A percentile compares a stretch with the other conserved stretches of the same genome.
These are phyloP conservation scores for Melanerpes aurifrons DNA, from an alignment of 2,113 vertebrate species.

Conservation along the genomic window DNA sequence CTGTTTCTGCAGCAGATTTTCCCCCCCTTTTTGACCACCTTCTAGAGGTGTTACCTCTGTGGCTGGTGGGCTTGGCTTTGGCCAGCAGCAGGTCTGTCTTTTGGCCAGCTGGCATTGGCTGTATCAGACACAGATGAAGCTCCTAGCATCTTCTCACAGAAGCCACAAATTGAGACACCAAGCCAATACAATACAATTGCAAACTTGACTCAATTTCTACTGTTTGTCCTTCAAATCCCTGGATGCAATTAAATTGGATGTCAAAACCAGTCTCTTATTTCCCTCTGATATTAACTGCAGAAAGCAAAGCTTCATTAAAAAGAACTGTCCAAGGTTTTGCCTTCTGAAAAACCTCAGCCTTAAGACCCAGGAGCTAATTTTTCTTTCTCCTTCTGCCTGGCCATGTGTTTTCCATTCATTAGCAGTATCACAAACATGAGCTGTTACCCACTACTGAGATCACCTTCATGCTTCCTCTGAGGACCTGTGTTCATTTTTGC, in stretches of 20 bases:
- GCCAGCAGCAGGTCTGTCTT: neutral
- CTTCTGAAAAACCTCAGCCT: neutral
- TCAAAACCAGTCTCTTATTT: neutral
- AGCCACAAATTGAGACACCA: neutral
- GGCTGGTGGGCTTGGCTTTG: neutral
- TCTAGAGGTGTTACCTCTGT: neutral
- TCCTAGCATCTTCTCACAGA: neutral
- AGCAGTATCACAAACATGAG: neutral
- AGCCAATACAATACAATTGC: neutral
- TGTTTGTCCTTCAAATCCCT: neutral
- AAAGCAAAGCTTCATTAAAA: conserved; percentile 37
- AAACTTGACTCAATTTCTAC: neutral
- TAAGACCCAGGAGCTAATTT: neutral
- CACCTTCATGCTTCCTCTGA: neutral
- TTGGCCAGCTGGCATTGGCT: neutral
- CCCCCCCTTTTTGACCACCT: accelerated
- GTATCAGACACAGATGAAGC: neutral
- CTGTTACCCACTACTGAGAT: neutral
- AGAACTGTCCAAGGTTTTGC: neutral
- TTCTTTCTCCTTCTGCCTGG: neutral
- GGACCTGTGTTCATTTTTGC: neutral
- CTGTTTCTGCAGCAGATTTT: neutral
- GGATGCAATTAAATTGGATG: neutral
- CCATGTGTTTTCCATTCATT: neutral
- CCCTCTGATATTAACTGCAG: neutral